Evolutionary conservation across 1,140 invertebrate species (phyloP), one percentile per base, ranked within the genome.

Genomic region (Hylaeus anthracinus): DNA sequence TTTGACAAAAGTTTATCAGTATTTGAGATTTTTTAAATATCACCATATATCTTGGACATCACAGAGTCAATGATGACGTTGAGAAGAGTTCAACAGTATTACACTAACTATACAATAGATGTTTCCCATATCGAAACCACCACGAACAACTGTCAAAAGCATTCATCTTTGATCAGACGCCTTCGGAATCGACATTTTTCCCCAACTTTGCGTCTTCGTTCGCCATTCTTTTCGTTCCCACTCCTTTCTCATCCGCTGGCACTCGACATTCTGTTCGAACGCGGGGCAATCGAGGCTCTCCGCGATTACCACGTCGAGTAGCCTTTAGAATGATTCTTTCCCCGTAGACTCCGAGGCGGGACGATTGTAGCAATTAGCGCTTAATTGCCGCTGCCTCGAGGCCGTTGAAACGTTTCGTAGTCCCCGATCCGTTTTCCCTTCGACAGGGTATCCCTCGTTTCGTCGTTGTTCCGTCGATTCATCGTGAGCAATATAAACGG

Each of bases 351-450:
- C 70, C 56, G 56, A 41, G 45, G 12, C 73, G 41, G 51, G n/a
- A 74, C 79, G 79, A 81, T 75, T 67, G 79, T 61, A 75, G 76
- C 70, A 80, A 80, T 83, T 80, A 73, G 69, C 3, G 81, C 51
- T 83, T 73, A 80, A 73, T 76, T 73, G 63, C 81, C 67, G 63
- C 61, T 61, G 69, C 75, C 48, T 67, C 71, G 72, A 10, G 48
- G 9, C 39, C 37, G 1, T 41, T 51, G 53, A 67, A 82, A 66
- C 64, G 48, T 51, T 75, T 55, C 26, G 26, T 26, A 26, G 41
- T 15, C 15, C 58, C 60, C 71, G 53, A 66, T 26, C 5, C 26
- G n/a, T 55, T 51, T 9, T 51, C 37, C 60, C 48, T 73, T 6
- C 65, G 12, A 66, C 53, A 26, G 12, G 51, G 26, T 9, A 8